Evolutionary conservation across 37 sponge, comb jelly and placozoan species (phyloP), one percentile per base, ranked within the genome.

Genomic region (Bolinopsis microptera): DNA sequence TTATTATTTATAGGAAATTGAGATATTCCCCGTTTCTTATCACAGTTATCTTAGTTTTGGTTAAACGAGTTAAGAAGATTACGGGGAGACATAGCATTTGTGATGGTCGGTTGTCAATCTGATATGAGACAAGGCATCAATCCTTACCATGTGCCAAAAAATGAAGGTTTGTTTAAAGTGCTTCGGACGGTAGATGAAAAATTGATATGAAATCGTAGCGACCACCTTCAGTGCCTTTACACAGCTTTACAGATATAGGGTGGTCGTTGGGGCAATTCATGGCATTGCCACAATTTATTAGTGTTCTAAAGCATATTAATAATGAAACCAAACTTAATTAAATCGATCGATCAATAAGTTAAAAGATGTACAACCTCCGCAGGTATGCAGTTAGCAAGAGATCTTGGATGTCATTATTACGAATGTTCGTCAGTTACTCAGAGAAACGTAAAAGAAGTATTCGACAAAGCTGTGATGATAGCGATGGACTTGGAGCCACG

Each of bases 401-500:
- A 38, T 24, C 90, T 86, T 18, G 90, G 90, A n/a, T 86, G 90
- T 27, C 90, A 40, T 0, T 86, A 86, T 27, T 86, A 36, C 30
- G 90, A 86, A 27, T 41, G 61, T 18, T 86, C 90, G 1, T 9
- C 90, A 0, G 26, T 86, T 28, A 86, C 90, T 40, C 90, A 86
- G 90, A 28, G 61, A 18, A 86, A 86, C 61, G 30, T 86, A 9
- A 86, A 86, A 48, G 90, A 41, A 21, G 36, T 40, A 40, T 86
- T 86, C 90, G 90, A 86, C 31, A 86, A 28, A 24, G 41, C 90
- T 0, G 90, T 86, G 27, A 86, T 27, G 28, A 30, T 86, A 9
- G 90, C 90, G 36, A 86, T 86, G 90, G 90, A 86, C 61, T 39
- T 86, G 61, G 90, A 41, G 28, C 90, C 90, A 25, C n/a, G 90